Conservation (phyloP, 2,797 vertebrate species). For the Borostomias antarcticus region DNA sequence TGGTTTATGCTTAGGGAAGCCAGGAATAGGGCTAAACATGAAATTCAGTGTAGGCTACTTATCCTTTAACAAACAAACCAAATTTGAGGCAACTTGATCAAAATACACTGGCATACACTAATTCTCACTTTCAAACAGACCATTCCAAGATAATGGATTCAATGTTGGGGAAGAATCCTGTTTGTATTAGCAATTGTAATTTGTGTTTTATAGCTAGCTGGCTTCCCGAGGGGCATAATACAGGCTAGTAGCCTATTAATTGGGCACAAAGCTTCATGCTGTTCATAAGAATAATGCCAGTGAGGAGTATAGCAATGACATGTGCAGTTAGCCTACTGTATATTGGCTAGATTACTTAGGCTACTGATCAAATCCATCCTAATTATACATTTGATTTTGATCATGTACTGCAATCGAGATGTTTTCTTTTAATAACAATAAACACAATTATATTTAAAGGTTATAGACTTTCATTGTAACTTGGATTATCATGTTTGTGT, state of each 20-base stretch:
- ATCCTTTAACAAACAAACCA: too few relatives aligned
- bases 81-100: not conserved
- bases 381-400: constrained; percentile 6
- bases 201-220: not conserved
- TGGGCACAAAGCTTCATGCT: not conserved
- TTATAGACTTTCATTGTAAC: too few relatives aligned
- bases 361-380: not conserved
- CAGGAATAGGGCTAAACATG: too few relatives aligned
- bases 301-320: not conserved
- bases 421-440: constrained; percentile 20
- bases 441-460: constrained; percentile 20
- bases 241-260: not conserved
- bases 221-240: not conserved
- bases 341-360: not conserved
- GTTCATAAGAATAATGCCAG: not conserved
- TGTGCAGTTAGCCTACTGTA: too few relatives aligned
- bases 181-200: constrained; percentile 4
- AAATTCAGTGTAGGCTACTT: too few relatives aligned
- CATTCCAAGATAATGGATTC: constrained; percentile 3
- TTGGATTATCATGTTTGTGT: not conserved
- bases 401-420: constrained; percentile 7
- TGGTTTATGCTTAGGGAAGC: too few relatives aligned
- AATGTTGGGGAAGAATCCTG: not conserved
- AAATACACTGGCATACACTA: constrained; percentile 5
- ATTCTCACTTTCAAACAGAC: constrained; percentile 7